Percentiles rank a stretch among this genome's conserved stretches.
phyloP scores from a whole-genome alignment of 1,140 invertebrate species.

The Sminthurides bifidus region DNA sequence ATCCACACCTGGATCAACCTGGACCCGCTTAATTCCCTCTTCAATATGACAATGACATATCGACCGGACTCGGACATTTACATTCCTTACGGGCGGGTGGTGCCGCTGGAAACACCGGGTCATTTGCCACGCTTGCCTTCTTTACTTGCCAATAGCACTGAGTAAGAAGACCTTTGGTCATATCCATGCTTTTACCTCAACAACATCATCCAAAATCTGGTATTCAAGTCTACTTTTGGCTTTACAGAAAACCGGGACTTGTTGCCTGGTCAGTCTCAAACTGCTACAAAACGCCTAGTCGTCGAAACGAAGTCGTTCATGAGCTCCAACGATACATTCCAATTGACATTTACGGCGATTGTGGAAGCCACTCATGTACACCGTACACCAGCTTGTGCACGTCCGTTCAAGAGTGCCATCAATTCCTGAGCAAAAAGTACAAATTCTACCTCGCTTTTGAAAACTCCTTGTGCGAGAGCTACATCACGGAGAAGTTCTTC shows the following conservation, averaged over 20 bases:
- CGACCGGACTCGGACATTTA: conserved; percentile 36
- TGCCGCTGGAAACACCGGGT: conserved; percentile 16
- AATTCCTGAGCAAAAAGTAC: conserved; percentile 34
- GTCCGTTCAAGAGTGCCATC: conserved; percentile 26
- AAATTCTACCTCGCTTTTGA: conserved; percentile 45
- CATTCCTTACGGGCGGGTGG: conserved; percentile 43
- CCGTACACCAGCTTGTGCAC: neutral
- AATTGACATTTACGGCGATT: conserved; percentile 41
- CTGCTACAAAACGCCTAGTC: conserved; percentile 30
- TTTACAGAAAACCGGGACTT: conserved; percentile 17
- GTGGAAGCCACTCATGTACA: conserved; percentile 34
- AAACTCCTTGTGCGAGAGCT: conserved; percentile 39
- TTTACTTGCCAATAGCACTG: too few species aligned
- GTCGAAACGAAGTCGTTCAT: conserved; percentile 32
- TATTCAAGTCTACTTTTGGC: too few species aligned
- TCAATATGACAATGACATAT: conserved; percentile 44
- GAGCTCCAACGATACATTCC: conserved; percentile 38
- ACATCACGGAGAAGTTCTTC: conserved; percentile 38
- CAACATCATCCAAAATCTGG: too few species aligned
- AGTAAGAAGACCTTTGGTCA: too few species aligned
- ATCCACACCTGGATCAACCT: conserved; percentile 15
- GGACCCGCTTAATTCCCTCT: conserved; percentile 27
- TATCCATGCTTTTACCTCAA: too few species aligned
- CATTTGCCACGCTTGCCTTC: too few species aligned
- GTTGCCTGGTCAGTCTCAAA: conserved; percentile 34